phyloP scores from a whole-genome alignment of 2,113 vertebrate genomes.

The Clarias macrocephalus region DNA sequence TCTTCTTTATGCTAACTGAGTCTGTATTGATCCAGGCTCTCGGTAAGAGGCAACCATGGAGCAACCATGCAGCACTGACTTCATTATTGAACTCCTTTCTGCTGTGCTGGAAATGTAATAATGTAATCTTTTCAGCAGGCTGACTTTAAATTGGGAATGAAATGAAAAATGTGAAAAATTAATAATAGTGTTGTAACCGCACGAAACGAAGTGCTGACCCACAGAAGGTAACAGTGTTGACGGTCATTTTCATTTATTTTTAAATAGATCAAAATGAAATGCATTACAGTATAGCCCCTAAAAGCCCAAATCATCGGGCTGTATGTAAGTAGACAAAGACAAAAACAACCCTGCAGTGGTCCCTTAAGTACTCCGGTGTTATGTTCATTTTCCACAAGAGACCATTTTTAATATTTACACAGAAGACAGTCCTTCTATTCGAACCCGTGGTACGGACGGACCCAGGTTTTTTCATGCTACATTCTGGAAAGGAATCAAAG shows the following conservation, averaged over 20 bases:
- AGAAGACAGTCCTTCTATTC: background rate
- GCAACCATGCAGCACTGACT: background rate
- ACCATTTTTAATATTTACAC: background rate
- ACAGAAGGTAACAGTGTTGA: background rate
- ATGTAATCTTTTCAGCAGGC: background rate
- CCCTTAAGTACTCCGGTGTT: background rate
- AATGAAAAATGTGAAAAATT: background rate
- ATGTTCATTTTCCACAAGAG: background rate
- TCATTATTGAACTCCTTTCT: background rate
- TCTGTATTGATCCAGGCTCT: conserved; percentile 12
- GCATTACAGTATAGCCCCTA: background rate
- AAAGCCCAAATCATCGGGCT: background rate
- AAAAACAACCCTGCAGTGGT: background rate
- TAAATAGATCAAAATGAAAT: background rate
- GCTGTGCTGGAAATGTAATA: background rate
- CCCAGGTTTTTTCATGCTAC: background rate
- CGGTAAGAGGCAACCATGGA: background rate
- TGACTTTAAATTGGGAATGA: background rate
- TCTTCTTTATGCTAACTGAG: background rate
- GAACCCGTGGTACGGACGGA: background rate
- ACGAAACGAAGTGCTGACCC: background rate
- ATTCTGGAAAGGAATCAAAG: background rate
- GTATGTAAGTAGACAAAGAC: background rate
- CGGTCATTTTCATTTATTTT: background rate
- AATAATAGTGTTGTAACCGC: background rate